These are phyloP conservation scores for Lacerta viridis DNA, from an alignment of 2,797 vertebrate species.

Conservation along the genomic window DNA sequence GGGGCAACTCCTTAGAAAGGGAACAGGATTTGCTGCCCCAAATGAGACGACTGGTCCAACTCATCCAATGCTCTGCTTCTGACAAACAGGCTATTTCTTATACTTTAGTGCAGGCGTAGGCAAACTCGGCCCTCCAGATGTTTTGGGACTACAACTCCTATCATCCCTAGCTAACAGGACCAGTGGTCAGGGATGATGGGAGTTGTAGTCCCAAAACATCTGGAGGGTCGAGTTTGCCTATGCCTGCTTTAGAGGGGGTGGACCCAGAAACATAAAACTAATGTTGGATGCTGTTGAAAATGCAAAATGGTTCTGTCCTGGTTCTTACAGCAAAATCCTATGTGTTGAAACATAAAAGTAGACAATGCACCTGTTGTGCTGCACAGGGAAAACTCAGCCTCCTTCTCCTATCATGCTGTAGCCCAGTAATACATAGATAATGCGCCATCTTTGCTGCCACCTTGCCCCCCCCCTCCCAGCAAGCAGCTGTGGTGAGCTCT, in stretches of 20 bases:
- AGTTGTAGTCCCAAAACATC: no score
- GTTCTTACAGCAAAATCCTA: not conserved
- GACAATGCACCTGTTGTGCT: not conserved
- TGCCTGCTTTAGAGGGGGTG: not conserved
- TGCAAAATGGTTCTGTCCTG: not conserved
- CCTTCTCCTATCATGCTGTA: not conserved
- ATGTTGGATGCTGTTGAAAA: constrained; percentile 31
- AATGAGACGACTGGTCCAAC: constrained; percentile 55
- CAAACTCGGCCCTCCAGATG: no score
- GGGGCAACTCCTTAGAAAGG: constrained; percentile 49
- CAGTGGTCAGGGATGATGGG: no score
- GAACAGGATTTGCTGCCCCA: constrained; percentile 53
- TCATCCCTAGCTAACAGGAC: no score
- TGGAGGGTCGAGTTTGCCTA: not conserved
- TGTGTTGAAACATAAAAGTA: not conserved
- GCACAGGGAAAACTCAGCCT: not conserved
- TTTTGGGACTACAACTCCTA: no score
- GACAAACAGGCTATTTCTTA: constrained; percentile 13
- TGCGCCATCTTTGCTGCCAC: not conserved
- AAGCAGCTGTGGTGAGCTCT: no score
- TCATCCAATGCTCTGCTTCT: constrained; percentile 32
- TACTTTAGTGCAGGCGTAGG: not conserved
- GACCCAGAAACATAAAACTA: constrained; percentile 33
- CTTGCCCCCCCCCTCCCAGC: no score
- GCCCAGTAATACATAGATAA: not conserved